Percentiles rank a stretch among this genome's conserved stretches.
These are phyloP conservation scores for Gila orcuttii DNA, from an alignment of 2,113 vertebrate genomes.

Conservation along the genomic window DNA sequence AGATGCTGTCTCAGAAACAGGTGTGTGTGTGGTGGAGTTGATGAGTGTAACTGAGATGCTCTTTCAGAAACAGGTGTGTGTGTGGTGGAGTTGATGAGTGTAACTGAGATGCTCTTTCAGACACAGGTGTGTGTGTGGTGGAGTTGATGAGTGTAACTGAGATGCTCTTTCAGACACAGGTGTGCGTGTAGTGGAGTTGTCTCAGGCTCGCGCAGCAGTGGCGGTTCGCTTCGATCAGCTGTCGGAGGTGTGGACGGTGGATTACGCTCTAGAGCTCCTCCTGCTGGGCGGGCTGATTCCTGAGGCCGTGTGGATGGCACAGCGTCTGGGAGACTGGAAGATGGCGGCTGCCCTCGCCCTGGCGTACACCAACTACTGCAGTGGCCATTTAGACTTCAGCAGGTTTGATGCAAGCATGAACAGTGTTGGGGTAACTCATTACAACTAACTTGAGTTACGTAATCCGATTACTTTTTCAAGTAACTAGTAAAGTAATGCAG, in stretches of 20 bases:
- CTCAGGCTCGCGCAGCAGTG: conserved; percentile 71
- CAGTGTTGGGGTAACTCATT: too few species aligned
- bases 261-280: conserved; percentile 88
- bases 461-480: too few species aligned
- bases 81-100: conserved; percentile 63
- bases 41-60: too few species aligned
- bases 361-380: conserved; percentile 78
- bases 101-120: too few species aligned
- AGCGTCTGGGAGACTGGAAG: conserved; percentile 92
- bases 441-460: too few species aligned
- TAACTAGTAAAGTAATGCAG: too few species aligned
- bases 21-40: conserved; percentile 63
- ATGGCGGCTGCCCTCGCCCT: conserved; percentile 83
- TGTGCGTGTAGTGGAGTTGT: conserved; percentile 64
- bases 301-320: conserved; percentile 89
- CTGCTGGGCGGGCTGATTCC: conserved; percentile 87
- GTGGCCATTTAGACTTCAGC: conserved; percentile 62
- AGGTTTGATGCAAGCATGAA: conserved; percentile 68
- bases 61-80: background rate
- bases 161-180: background rate
- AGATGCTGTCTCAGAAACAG: background rate
- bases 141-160: too few species aligned
- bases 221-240: conserved; percentile 81
- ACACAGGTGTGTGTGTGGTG: too few species aligned
- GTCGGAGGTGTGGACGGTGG: conserved; percentile 88